Base-by-base conservation (phyloP, 2,113 vertebrate species). In the Phainopepla nitens region DNA sequence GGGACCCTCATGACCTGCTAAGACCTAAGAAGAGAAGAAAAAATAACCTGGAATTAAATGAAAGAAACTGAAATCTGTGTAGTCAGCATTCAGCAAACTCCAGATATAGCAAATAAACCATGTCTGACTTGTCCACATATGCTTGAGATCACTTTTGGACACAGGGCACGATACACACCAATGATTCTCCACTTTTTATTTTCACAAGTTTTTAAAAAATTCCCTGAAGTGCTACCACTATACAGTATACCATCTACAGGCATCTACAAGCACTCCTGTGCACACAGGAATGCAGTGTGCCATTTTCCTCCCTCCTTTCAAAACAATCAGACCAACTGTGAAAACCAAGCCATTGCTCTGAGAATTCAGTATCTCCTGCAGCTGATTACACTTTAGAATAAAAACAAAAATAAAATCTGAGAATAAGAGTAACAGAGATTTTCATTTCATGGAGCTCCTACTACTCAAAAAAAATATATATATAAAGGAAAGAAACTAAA, bases 1-100 rank as follows among this genome's bases (percentile, higher is more conserved):
- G 1, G 99, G 99, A 35, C 99, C 99, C 92, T 99, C 99, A 1
- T 99, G 99, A 66, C 99, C 99, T 5, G 98, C 98, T 20, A 99
- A 96, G 31, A 99, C 98, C 99, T 99, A 84, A 42, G 5, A 71
- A 33, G 57, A 60, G 22, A 53, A 70, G n/a, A 61, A 53, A 54
- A 62, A 18, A 11, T 35, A 66, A 85, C 20, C 41, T 24, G 20
- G 33, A 81, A 78, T 87, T 72, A 58, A 14, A 24, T 29, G 29
- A 71, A 82, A 57, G 21, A 64, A 92, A 19, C 35, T 42, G 24
- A 21, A 66, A 89, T 65, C 39, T 49, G 23, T 12, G 31, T 10
- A 27, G 28, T 42, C 25, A 57, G 11, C 20, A 56, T 20, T 44
- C 21, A 73, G 20, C 16, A 68, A 82, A 54, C 23, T 36, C 42